Base-by-base conservation (phyloP, 2,888 invertebrate species). In the Caenorhabditis plicata region DNA sequence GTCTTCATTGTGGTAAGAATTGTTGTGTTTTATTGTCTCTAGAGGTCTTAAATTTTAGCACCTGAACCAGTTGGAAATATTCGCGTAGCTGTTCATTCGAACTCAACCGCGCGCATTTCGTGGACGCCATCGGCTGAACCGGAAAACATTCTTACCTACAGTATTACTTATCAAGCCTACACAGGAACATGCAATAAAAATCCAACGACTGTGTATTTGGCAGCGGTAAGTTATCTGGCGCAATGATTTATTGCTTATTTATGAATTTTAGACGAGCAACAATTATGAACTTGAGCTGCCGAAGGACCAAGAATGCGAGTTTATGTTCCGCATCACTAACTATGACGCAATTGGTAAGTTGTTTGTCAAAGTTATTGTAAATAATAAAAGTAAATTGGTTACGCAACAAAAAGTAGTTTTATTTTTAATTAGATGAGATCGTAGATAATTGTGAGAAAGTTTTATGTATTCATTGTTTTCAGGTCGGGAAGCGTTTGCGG, bases 11-110 rank as follows among this genome's bases (percentile, higher is more conserved):
- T 45, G 70, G 75, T 75, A 32, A 49, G 71, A 67, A n/a, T 8
- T 8, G 15, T 20, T 3, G 7, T 32, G 4, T 9, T 40, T 5
- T 9, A 19, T 20, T 20, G 7, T 32, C 23, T 45, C 9, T 33
- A 32, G 4, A 7, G 7, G 33, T 32, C 26, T 5, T 7, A n/a
- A 15, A 36, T 68, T 72, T 36, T 52, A 75, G 75, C 75, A 0
- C 78, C 78, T 8, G 78, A 78, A 46, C 70, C 78, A 9, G 74
- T 78, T 2, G 38, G 62, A 13, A 64, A 76, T 26, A 58, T 78
- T 23, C 57, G 62, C 20, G 68, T 78, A 2, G 53, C 50, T 3
- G 46, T 73, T 8, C 60, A 58, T 33, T 33, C 68, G 7, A 76
- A 77, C 43, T 69, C 67, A 1, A 66, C 74, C 0, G 74, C 70